Percentiles rank a stretch among this genome's conserved stretches.
Conservation (phyloP, 2,888 invertebrate species). For the Dinocampus coccinellae region DNA sequence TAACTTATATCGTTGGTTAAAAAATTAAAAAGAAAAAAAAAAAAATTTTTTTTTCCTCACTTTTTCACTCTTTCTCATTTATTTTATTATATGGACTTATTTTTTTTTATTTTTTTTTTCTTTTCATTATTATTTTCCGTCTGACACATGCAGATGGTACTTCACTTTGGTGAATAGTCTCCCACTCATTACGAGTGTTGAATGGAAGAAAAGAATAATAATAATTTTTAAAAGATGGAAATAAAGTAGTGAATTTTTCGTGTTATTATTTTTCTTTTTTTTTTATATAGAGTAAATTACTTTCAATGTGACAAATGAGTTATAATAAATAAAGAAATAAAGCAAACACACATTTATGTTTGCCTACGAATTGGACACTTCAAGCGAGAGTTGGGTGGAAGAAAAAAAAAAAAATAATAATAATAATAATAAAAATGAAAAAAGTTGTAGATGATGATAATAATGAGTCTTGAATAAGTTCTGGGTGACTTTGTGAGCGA, state of each 20-base stretch:
- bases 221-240: not conserved
- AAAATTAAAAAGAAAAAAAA: not conserved
- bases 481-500: not conserved
- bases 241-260: too few species aligned
- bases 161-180: constrained; percentile 9
- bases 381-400: not conserved
- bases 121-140: not conserved
- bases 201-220: not conserved
- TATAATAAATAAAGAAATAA: constrained; percentile 30
- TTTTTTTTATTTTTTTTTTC: not conserved
- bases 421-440: not conserved
- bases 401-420: not conserved
- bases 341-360: too few species aligned
- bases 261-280: too few species aligned
- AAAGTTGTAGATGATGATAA: not conserved
- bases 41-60: too few species aligned
- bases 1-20: not conserved
- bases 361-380: too few species aligned
- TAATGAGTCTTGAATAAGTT: not conserved
- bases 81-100: too few species aligned
- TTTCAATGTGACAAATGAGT: constrained; percentile 25
- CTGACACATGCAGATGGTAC: not conserved
- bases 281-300: constrained; percentile 19
- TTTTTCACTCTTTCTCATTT: too few species aligned
- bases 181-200: not conserved